Evolutionary conservation across 1,140 invertebrate genomes (phyloP).

Genomic region (Halesus radiatus): DNA sequence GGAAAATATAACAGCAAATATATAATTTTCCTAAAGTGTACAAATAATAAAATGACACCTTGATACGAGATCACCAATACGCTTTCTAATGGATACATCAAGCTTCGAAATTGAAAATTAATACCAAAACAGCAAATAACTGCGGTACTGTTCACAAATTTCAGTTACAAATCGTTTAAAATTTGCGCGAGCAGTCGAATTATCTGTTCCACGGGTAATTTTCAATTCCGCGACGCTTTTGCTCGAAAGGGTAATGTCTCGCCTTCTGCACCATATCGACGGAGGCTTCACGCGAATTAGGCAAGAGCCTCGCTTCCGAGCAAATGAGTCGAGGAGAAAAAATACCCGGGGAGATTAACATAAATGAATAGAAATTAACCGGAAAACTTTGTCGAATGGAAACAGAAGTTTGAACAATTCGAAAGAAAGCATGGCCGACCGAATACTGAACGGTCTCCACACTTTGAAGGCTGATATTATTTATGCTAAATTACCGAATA

Average conservation of each 20-base stretch:
- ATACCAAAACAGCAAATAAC: too few relatives aligned
- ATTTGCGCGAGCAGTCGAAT: not conserved
- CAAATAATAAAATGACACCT: too few relatives aligned
- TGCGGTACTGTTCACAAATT: too few relatives aligned
- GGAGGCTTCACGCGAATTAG: constrained; percentile 12
- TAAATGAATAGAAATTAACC: constrained; percentile 57
- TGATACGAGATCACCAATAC: too few relatives aligned
- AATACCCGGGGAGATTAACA: constrained; percentile 52
- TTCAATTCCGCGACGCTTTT: constrained; percentile 24
- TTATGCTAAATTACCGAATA: constrained; percentile 23
- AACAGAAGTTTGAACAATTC: constrained; percentile 24
- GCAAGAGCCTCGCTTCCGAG: constrained; percentile 8
- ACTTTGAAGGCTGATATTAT: not conserved
- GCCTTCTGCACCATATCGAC: not conserved
- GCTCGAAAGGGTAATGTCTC: not conserved
- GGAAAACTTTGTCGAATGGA: constrained; percentile 47
- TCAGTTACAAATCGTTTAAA: too few relatives aligned
- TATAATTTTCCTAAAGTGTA: too few relatives aligned
- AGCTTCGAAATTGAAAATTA: too few relatives aligned
- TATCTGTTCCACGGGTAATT: not conserved
- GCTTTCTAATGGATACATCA: too few relatives aligned
- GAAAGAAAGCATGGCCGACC: constrained; percentile 15
- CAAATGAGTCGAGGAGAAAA: constrained; percentile 53
- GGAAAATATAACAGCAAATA: too few relatives aligned
- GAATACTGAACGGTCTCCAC: not conserved